phyloP scores from a whole-genome alignment of 2,888 invertebrate species.

The Nineta flava region DNA sequence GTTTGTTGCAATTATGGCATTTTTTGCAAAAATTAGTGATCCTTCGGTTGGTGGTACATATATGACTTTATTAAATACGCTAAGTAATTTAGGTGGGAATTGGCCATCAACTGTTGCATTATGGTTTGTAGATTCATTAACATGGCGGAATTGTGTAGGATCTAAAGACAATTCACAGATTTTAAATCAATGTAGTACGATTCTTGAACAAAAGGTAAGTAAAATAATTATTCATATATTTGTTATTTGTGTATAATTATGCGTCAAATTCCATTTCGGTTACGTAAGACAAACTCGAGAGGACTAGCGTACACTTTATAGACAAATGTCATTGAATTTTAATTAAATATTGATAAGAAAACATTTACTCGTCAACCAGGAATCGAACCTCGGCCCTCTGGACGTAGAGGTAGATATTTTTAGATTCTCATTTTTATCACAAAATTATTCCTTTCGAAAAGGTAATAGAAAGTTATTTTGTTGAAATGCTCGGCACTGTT shows the following conservation, averaged over 20 bases:
- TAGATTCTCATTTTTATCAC: too few relatives aligned
- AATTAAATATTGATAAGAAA: too few relatives aligned
- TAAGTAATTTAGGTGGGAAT: conserved; percentile 92
- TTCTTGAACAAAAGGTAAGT: conserved; percentile 46
- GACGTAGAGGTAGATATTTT: not conserved
- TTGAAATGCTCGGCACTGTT: too few relatives aligned
- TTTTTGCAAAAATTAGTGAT: conserved; percentile 94
- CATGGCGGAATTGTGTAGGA: conserved; percentile 52
- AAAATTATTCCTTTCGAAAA: too few relatives aligned
- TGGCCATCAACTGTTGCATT: conserved; percentile 89
- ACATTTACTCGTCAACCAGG: too few relatives aligned
- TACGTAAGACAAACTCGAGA: too few relatives aligned
- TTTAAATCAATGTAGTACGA: conserved; percentile 39
- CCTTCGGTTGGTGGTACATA: conserved; percentile 96
- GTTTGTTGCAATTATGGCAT: conserved; percentile 97
- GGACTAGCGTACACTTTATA: too few relatives aligned
- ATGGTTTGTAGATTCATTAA: conserved; percentile 81
- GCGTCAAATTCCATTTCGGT: too few relatives aligned
- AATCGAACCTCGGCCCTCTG: not conserved
- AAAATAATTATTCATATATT: not conserved
- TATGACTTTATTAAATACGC: conserved; percentile 95
- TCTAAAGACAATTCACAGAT: conserved; percentile 11
- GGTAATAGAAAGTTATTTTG: too few relatives aligned
- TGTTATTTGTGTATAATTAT: too few relatives aligned
- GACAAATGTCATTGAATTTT: too few relatives aligned